Percentiles rank a stretch among this genome's conserved stretches.
Evolutionary conservation across 2,113 vertebrate species (phyloP).

Genomic region (Boulengerochromis microlepis): DNA sequence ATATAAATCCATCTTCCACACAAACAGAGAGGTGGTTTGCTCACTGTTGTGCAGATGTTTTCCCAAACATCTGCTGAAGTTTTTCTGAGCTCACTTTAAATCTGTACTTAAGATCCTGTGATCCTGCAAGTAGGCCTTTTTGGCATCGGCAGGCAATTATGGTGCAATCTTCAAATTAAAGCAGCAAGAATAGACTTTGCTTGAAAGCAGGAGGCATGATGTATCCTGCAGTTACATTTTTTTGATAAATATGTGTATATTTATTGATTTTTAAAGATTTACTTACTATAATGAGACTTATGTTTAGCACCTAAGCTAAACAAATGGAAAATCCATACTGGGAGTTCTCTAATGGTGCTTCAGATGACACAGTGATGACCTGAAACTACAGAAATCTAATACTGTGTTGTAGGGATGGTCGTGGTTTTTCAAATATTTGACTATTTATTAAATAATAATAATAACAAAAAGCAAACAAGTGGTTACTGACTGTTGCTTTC

Average conservation of each 20-base stretch:
- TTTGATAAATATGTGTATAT: not conserved
- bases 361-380: not conserved
- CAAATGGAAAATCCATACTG: fast-evolving
- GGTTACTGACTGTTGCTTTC: not conserved
- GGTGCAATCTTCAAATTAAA: not conserved
- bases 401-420: fast-evolving
- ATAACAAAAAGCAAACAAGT: not conserved
- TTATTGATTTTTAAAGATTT: not conserved
- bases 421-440: fast-evolving
- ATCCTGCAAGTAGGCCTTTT: not conserved
- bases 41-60: not conserved
- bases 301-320: not conserved
- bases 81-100: not conserved
- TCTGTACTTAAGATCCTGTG: not conserved
- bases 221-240: not conserved
- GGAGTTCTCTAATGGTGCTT: not conserved
- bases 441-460: not conserved
- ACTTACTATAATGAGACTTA: not conserved
- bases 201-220: not conserved
- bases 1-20: not conserved
- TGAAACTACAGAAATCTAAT: not conserved
- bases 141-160: not conserved
- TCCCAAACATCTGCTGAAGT: not conserved
- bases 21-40: not conserved
- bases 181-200: not conserved